Conservation (phyloP, 2,797 vertebrate genomes). For the Amblyraja radiata region DNA sequence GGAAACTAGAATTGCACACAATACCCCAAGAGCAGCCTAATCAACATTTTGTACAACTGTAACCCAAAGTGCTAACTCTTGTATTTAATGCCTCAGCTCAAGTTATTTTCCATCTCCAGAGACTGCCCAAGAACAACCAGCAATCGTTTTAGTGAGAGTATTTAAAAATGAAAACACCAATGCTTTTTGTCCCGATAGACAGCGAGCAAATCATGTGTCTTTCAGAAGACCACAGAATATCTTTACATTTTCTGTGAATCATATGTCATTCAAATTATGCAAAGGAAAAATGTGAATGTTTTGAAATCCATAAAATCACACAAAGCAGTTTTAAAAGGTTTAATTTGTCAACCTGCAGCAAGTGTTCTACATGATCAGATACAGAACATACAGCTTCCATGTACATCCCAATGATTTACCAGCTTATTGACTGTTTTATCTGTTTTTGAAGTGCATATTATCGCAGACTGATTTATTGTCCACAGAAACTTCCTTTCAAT, state of each 20-base stretch:
- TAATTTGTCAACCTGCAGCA: background rate
- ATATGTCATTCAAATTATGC: background rate
- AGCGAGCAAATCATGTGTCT: background rate
- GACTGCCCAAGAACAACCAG: too few species aligned
- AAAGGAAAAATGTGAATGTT: background rate
- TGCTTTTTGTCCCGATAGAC: background rate
- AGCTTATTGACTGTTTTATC: background rate
- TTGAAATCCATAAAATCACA: background rate
- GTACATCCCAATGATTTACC: background rate
- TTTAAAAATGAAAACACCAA: background rate
- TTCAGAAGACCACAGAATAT: background rate
- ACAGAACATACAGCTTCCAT: background rate
- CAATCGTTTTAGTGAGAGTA: background rate
- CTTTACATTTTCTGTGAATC: background rate
- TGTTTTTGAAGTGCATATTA: too few species aligned
- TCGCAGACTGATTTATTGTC: background rate
- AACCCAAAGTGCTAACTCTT: too few species aligned
- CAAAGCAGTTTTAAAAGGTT: constrained; percentile 1
- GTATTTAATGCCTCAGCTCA: too few species aligned
- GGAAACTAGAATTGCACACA: too few species aligned
- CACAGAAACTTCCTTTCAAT: background rate
- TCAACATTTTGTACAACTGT: too few species aligned
- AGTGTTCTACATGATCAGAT: background rate
- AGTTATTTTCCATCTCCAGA: too few species aligned
- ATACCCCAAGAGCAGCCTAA: too few species aligned